A percentile compares a stretch with the other conserved stretches of the same genome.
These are phyloP conservation scores for Dendrolimus kikuchii DNA, from an alignment of 1,140 invertebrate genomes.

Conservation along the genomic window DNA sequence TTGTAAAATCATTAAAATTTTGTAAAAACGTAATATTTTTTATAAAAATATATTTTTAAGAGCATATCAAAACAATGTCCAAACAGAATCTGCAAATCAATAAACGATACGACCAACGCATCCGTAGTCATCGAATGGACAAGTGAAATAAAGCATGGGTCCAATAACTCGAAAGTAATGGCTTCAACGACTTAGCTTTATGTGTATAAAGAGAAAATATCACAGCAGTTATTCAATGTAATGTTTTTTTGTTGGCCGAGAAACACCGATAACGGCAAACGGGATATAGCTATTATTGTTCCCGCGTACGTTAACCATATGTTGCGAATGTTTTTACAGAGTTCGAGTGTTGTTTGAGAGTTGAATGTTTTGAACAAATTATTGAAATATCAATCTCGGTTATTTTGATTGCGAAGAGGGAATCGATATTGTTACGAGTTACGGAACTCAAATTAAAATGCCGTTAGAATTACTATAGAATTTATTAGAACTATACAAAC, in stretches of 20 bases:
- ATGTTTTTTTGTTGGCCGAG: slow-evolving; percentile 13
- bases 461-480: too few species aligned
- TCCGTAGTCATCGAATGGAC: not conserved
- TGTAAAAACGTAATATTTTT: too few species aligned
- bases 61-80: too few species aligned
- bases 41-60: too few species aligned
- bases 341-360: not conserved
- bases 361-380: not conserved
- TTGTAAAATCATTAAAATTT: too few species aligned
- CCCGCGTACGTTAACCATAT: slow-evolving; percentile 9
- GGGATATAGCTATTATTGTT: slow-evolving; percentile 11
- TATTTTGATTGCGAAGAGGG: not conserved
- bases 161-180: slow-evolving; percentile 33
- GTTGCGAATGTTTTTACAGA: slow-evolving; percentile 4
- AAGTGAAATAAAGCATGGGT: slow-evolving; percentile 5
- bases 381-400: slow-evolving; percentile 1
- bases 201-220: slow-evolving; percentile 24
- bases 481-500: too few species aligned
- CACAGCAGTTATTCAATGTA: slow-evolving; percentile 23
- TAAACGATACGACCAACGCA: too few species aligned
- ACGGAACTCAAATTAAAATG: too few species aligned
- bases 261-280: slow-evolving; percentile 15
- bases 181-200: slow-evolving; percentile 18
- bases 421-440: too few species aligned
- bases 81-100: too few species aligned